Evolutionary conservation across 1,140 invertebrate genomes (phyloP), one percentile per base, ranked within the genome.

Genomic region (Cataglyphis hispanica): DNA sequence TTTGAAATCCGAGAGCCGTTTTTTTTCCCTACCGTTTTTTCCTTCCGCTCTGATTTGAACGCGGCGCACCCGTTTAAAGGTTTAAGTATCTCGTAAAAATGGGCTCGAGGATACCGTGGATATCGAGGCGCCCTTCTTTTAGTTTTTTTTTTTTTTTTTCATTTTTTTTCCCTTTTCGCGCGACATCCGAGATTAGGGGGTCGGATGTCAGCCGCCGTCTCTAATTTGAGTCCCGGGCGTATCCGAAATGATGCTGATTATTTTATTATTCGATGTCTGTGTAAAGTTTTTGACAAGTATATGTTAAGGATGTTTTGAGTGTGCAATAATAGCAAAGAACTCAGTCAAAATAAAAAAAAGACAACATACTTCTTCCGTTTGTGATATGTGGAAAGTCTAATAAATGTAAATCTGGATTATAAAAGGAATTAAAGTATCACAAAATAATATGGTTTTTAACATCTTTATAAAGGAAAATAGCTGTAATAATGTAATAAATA

Each of bases 71-170:
- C 93, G 90, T 94, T 95, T 94, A 95, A 94, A 93, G 92, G 91
- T 93, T 94, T 94, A 94, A 95, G 93, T 95, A 94, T 93, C 94
- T 94, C 93, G 92, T 95, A 94, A 95, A 95, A 95, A 91, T 92
- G 83, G 92, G 90, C 86, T 87, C 88, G 63, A 61, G 46, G 60
- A 85, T 63, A 56, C 27, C 40, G 64, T 13, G 25, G 67, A 56
- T 19, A 27, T 56, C 34, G 69, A 19, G 34, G 37, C 25, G 25
- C 40, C 63, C 43, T 10, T 58, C 11, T 27, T 13, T 34, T 2
- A n/a, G n/a, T 46, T 22, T 70, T 34, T 67, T 58, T 31, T 40
- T 27, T 27, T 69, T 56, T n/a, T 46, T 2, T 43, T 11, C 22
- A 0, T 31, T 34, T 67, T 58, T 31, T 40, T 27, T n/a, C 58